phyloP scores from a whole-genome alignment of 2,888 invertebrate species.

The Diarsia rubi region DNA sequence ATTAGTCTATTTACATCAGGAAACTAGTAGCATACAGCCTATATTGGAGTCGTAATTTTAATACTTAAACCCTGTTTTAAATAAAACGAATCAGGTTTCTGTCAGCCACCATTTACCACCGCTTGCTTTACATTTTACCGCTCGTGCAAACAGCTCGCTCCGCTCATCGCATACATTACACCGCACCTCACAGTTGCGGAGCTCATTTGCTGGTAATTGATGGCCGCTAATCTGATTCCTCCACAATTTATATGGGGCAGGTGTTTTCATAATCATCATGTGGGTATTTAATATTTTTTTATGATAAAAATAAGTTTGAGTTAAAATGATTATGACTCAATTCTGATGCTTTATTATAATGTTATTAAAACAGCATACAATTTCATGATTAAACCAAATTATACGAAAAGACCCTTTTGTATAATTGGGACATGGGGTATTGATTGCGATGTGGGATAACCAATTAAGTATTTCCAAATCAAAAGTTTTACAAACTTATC shows the following conservation, averaged over 20 bases:
- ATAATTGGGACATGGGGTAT: too few species aligned
- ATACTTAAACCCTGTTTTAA: not conserved
- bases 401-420: not conserved
- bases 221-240: constrained; percentile 61
- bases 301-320: not conserved
- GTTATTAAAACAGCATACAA: not conserved
- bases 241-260: constrained; percentile 52
- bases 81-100: not conserved
- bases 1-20: not conserved
- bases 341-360: not conserved
- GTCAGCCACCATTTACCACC: not conserved
- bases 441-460: not conserved
- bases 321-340: not conserved
- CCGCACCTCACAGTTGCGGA: constrained; percentile 48
- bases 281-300: not conserved
- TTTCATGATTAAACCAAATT: not conserved
- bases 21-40: not conserved
- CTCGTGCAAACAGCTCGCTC: constrained; percentile 10
- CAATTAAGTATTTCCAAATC: not conserved
- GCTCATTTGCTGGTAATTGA: constrained; percentile 65
- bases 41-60: not conserved
- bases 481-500: not conserved
- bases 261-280: constrained; percentile 39
- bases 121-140: constrained; percentile 9
- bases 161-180: constrained; percentile 36